Evolutionary conservation across 2,113 vertebrate genomes (phyloP).

Genomic region (Thamnaconus septentrionalis): DNA sequence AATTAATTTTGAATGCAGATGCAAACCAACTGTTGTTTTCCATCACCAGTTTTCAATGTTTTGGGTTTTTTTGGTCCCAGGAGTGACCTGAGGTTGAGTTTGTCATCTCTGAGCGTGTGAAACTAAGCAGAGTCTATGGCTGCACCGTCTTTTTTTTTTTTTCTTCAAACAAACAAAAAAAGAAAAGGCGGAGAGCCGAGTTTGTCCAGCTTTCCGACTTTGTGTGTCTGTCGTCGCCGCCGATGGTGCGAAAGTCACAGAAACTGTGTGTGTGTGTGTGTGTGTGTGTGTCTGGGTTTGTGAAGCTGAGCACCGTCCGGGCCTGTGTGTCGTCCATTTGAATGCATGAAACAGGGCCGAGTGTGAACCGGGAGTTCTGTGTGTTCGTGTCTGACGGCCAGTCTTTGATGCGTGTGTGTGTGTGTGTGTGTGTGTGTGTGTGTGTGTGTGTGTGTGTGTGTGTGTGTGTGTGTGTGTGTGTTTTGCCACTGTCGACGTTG

Average conservation of each 20-base stretch:
- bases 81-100: conserved; percentile 1
- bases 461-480: conserved; percentile 74
- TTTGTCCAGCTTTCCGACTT: conserved; percentile 42
- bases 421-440: conserved; percentile 48
- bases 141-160: too few relatives aligned
- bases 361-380: conserved; percentile 35
- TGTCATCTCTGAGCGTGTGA: conserved; percentile 52
- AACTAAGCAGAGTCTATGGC: conserved; percentile 21
- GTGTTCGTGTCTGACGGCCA: conserved; percentile 12
- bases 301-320: conserved; percentile 9
- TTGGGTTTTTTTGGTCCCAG: background rate
- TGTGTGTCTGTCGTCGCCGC: conserved; percentile 25
- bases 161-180: too few relatives aligned
- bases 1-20: too few relatives aligned
- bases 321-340: conserved; percentile 29
- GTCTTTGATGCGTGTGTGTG: conserved; percentile 47
- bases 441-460: conserved; percentile 50
- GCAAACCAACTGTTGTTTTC: too few relatives aligned
- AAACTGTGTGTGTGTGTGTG: too few relatives aligned
- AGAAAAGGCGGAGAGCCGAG: conserved; percentile 44
- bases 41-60: background rate
- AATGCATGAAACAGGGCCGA: conserved; percentile 59
- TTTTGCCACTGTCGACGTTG: conserved; percentile 67
- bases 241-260: background rate
- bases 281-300: conserved; percentile 11